Evolutionary conservation across 2,113 vertebrate species (phyloP).

Genomic region (Atractosteus spatula): DNA sequence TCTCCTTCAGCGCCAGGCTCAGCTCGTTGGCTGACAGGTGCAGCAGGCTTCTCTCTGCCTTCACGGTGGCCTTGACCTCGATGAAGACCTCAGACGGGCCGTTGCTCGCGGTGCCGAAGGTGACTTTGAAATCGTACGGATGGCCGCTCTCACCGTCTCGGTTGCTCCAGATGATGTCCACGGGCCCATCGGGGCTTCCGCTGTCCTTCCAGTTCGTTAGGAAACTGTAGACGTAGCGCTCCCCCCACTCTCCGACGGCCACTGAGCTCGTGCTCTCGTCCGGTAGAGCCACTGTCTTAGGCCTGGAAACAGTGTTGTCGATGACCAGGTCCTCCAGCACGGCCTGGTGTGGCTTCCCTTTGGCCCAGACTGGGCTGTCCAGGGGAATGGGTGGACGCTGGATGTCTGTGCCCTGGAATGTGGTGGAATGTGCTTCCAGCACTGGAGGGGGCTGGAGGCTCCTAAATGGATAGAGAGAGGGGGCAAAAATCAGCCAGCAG

Average conservation of each 20-base stretch:
- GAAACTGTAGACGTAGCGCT: conserved; percentile 68
- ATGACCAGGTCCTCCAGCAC: conserved; percentile 63
- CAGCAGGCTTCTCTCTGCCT: conserved; percentile 60
- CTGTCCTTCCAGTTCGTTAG: conserved; percentile 61
- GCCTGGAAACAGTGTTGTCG: conserved; percentile 32
- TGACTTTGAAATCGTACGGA: conserved; percentile 67
- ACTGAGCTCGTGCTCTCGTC: conserved; percentile 41
- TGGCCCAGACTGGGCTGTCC: conserved; percentile 54
- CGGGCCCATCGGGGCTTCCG: conserved; percentile 36
- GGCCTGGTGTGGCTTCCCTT: conserved; percentile 28
- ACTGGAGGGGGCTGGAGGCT: conserved; percentile 3
- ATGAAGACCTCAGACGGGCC: conserved; percentile 42
- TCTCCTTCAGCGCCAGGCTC: conserved; percentile 64
- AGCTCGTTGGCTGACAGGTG: conserved; percentile 69
- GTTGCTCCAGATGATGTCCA: conserved; percentile 59
- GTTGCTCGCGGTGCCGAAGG: conserved; percentile 22
- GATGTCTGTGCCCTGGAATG: conserved; percentile 50
- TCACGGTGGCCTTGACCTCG: conserved; percentile 69
- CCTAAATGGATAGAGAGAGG: conserved; percentile 21
- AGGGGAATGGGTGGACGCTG: conserved; percentile 50
- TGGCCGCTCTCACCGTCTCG: conserved; percentile 61
- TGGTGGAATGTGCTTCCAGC: conserved; percentile 30
- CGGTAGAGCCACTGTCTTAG: conserved; percentile 47
- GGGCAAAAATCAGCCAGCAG: background rate
- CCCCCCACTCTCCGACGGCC: conserved; percentile 65